Evolutionary conservation across 2,113 vertebrate genomes (phyloP), one percentile per base, ranked within the genome.

Genomic region (Cacatua alba): DNA sequence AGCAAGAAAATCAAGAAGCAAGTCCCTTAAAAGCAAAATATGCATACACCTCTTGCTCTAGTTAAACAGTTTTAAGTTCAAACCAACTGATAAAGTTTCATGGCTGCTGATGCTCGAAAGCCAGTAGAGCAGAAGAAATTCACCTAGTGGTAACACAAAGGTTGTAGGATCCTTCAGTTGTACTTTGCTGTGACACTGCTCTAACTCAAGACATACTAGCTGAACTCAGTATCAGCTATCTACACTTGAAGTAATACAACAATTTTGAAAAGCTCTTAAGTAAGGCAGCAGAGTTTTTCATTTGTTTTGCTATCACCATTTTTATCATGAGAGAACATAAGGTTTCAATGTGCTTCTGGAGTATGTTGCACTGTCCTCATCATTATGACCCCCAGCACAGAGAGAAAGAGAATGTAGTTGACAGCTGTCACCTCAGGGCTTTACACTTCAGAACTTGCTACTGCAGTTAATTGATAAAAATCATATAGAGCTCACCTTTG

Each of bases 401-500:
- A 37, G 33, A 79, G 39, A 71, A 65, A 94, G 26, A 69, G 95
- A 92, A 76, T 29, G 6, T 48, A 57, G n/a, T 28, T 90, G 60
- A 75, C 75, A 94, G 41, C 62, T 59, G n/a, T 11, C 68, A 72
- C 31, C 9, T 49, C 46, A 71, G 26, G 64, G 26, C 39, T 81
- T 92, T 69, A 89, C 1, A 2, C 37, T 43, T 96, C 59, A 89
- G 49, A 75, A 97, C 7, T 74, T 57, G 88, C 44, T 79, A 59
- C 12, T 75, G 37, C 1, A 7, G 57, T 52, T 44, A 96, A 72
- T 4, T 18, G 18, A 70, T 9, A 85, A 26, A 89, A 49, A 81
- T 52, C 60, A 88, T 20, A 96, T 4, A 4, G 35, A 83, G 76
- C 98, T 98, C 94, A 99, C 99, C 99, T 99, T 99, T 49, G 99